These are phyloP conservation scores for Nothobranchius kuhntae DNA, from an alignment of 2,113 vertebrate species.

Conservation along the genomic window DNA sequence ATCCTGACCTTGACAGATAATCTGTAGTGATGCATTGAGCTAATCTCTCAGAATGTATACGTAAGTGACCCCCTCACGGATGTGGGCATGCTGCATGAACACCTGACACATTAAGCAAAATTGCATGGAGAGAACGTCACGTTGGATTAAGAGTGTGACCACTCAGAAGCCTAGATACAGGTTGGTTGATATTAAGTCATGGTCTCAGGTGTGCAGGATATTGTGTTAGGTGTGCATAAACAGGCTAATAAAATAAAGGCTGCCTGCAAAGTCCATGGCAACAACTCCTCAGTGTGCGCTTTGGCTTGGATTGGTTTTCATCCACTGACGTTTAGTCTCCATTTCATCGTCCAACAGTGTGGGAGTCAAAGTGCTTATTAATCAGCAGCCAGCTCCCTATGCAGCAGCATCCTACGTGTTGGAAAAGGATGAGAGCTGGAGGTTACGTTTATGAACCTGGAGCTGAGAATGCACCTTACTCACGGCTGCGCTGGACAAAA, in stretches of 20 bases:
- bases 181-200: conserved; percentile 1
- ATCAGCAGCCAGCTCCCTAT: conserved; percentile 55
- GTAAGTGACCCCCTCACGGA: background rate
- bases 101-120: conserved; percentile 14
- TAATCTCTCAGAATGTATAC: conserved; percentile 1
- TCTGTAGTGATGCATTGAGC: conserved; percentile 1
- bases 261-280: conserved; percentile 28
- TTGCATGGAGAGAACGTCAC: conserved; percentile 9
- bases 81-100: conserved; percentile 3
- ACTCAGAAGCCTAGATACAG: conserved; percentile 7
- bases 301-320: conserved; percentile 27
- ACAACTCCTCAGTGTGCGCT: conserved; percentile 28
- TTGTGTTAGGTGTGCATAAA: conserved; percentile 10
- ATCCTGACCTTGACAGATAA: conserved; percentile 12
- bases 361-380: conserved; percentile 54
- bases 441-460: conserved; percentile 36
- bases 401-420: conserved; percentile 50
- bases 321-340: conserved; percentile 30
- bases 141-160: conserved; percentile 12
- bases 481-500: background rate
- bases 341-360: conserved; percentile 45
- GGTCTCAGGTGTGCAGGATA: conserved; percentile 1
- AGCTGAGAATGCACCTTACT: conserved; percentile 24
- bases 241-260: conserved; percentile 15
- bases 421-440: conserved; percentile 44